A percentile compares a stretch with the other conserved stretches of the same genome.
Evolutionary conservation across 2,888 invertebrate genomes (phyloP).

Genomic region (Druceiella hillmani): DNA sequence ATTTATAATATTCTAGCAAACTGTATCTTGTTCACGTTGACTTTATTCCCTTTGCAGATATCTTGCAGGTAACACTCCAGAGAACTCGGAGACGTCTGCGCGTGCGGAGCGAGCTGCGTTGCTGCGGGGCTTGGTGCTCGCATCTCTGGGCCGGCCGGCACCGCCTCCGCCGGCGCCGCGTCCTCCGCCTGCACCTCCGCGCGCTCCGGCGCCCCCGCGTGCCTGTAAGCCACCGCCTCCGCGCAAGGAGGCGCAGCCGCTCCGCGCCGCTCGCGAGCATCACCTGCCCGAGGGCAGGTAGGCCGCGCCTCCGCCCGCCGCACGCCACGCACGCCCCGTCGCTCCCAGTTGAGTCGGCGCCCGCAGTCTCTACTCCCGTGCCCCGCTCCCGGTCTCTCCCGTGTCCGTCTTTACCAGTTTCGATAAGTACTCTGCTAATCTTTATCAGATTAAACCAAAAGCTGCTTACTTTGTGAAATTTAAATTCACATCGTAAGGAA

Average conservation of each 20-base stretch:
- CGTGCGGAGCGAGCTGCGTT: constrained; percentile 40
- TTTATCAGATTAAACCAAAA: too few relatives aligned
- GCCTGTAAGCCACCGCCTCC: constrained; percentile 35
- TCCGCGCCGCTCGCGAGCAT: too few relatives aligned
- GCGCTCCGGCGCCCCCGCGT: constrained; percentile 31
- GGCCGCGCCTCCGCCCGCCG: constrained; percentile 25
- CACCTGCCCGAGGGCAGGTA: constrained; percentile 46
- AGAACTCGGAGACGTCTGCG: constrained; percentile 26
- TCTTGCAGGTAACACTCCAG: too few relatives aligned
- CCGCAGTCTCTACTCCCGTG: constrained; percentile 22
- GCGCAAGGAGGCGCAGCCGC: constrained; percentile 33
- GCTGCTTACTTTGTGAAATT: too few relatives aligned
- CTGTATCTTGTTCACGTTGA: too few relatives aligned
- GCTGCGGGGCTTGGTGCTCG: constrained; percentile 43
- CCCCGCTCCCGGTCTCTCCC: constrained; percentile 18
- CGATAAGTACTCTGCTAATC: too few relatives aligned
- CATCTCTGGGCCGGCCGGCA: constrained; percentile 40
- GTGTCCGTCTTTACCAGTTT: too few relatives aligned
- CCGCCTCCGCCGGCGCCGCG: constrained; percentile 24
- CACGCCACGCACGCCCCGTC: constrained; percentile 3
- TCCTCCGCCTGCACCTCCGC: constrained; percentile 15
- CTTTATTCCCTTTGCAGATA: too few relatives aligned
- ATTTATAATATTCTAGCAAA: too few relatives aligned
- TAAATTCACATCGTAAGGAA: too few relatives aligned
- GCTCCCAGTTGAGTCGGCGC: constrained; percentile 15